Base-by-base conservation (phyloP, 2,797 vertebrate genomes). In the Pygocentrus nattereri region DNA sequence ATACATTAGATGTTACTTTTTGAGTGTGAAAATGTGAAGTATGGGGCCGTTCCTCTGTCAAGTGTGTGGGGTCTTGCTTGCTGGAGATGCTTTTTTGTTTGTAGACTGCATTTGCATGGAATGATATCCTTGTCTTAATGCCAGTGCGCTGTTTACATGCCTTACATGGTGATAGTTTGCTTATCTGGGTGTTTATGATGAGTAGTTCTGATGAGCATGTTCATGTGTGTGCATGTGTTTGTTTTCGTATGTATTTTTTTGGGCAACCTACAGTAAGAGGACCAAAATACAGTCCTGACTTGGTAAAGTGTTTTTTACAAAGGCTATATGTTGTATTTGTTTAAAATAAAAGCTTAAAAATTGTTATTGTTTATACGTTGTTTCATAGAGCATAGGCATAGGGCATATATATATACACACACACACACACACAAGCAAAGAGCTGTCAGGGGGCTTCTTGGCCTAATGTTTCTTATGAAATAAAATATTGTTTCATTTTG, bases 71-170 rank as follows among this genome's bases (percentile, higher is more conserved):
- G 72, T 74, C 64, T 68, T 84, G 78, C 64, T 38, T 41, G 62
- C 70, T 62, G 41, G 31, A 62, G 62, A 77, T 58, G 34, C 80
- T 83, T 74, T 79, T 82, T 81, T 82, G 81, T 85, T 77, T 84
- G 71, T 30, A 76, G 74, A 74, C 54, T 80, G 73, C 41, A 7
- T 49, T 72, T 77, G 65, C 65, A 70, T 67, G 50, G 64, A 68
- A 59, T 64, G 31, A 34, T 79, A 61, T 64, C 64, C n/a, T 50
- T 85, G 71, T 70, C 69, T n/a, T 54, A 50, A 61, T 19, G 78
- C 44, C 81, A 83, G 34, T 74, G 68, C 62, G 68, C 74, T 83
- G 78, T 83, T 83, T 82, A 85, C 78, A 79, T 76, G 62, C 69
- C 69, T 61, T 67, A 68, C 64, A 25, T 74, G 47, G 61, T 52